Percentiles rank a stretch among this genome's conserved stretches.
Conservation (phyloP, 2,113 vertebrate species). For the Panthera leo region DNA sequence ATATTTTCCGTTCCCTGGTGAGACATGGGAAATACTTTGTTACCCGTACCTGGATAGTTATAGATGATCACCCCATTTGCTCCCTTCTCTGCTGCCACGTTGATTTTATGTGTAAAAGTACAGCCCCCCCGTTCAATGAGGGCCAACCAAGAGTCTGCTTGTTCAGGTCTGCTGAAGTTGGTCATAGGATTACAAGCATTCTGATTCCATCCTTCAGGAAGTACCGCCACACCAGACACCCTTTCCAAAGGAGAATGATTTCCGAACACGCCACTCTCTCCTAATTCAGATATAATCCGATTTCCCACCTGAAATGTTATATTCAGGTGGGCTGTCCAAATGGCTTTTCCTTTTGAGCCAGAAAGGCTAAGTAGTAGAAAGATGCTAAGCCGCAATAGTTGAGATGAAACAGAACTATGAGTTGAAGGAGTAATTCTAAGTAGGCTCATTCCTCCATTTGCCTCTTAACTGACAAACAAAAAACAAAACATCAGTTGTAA, state of each 20-base stretch:
- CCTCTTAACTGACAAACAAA: conserved; percentile 24
- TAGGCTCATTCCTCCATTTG: conserved; percentile 48
- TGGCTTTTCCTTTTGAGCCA: conserved; percentile 11
- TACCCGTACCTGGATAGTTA: conserved; percentile 44
- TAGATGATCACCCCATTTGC: conserved; percentile 70
- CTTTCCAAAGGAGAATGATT: conserved; percentile 74
- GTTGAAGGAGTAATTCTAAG: neutral
- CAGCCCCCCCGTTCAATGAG: conserved; percentile 70
- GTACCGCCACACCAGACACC: conserved; percentile 42
- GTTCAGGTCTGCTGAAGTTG: conserved; percentile 61
- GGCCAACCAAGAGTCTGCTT: conserved; percentile 60
- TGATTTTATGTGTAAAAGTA: conserved; percentile 66
- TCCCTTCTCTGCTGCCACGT: conserved; percentile 63
- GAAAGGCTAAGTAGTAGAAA: conserved; percentile 60
- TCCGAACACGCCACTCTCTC: conserved; percentile 64
- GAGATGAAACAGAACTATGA: conserved; percentile 31
- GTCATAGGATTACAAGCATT: conserved; percentile 54
- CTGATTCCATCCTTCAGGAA: conserved; percentile 58
- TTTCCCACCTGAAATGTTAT: conserved; percentile 63
- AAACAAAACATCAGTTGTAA: conserved; percentile 40
- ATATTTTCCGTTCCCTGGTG: conserved; percentile 76
- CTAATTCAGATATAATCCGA: conserved; percentile 62
- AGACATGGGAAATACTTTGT: conserved; percentile 57
- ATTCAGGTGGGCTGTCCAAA: conserved; percentile 67
- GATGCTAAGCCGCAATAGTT: conserved; percentile 21